Base-by-base conservation (phyloP, 2,797 vertebrate species). In the Cyclopterus lumpus region DNA sequence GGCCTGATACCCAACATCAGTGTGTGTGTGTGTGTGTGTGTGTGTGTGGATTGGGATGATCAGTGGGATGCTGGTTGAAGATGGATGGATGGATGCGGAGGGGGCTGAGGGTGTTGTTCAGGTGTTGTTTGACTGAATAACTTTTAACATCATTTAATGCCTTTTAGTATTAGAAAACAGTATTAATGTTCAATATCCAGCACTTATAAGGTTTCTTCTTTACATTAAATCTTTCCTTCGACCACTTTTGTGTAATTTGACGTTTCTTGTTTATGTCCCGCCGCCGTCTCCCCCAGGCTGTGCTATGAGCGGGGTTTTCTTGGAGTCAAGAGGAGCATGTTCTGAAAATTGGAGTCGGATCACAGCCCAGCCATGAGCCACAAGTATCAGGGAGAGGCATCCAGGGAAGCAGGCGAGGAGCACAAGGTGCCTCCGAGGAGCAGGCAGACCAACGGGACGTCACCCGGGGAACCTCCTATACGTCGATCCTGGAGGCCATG, bases 401-500 rank as follows among this genome's bases (percentile, higher is more conserved):
- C 42, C 3, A 81, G 57, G 26, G 92, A 88, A 15, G 44, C 53
- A 4, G 79, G 36, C 1, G 89, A 91, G 78, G 91, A 92, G 53
- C 80, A 73, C 51, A 75, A 60, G 63, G 73, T 10, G 0, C 66
- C 86, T 20, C 75, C 11, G 5, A 86, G 84, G 63, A 84, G 51
- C 80, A 73, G 88, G 66, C 86, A 88, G 71, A 46, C 78, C 51
- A 90, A 91, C 1, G 92, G 86, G 24, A 71, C 72, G 3, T 6
- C 81, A 0, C 73, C 62, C 0, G 80, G 76, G 1, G 92, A 94
- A 30, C 77, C 91, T 6, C 59, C 91, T 16, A 66, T 80, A 20
- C 81, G 93, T 48, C 90, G 91, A 54, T 92, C 92, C 67, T 94
- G 94, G 95, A 93, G 95, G 73, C 94, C 94, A 1, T 95, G 95